Conservation (phyloP, 2,113 vertebrate species). For the Lathamus discolor region DNA sequence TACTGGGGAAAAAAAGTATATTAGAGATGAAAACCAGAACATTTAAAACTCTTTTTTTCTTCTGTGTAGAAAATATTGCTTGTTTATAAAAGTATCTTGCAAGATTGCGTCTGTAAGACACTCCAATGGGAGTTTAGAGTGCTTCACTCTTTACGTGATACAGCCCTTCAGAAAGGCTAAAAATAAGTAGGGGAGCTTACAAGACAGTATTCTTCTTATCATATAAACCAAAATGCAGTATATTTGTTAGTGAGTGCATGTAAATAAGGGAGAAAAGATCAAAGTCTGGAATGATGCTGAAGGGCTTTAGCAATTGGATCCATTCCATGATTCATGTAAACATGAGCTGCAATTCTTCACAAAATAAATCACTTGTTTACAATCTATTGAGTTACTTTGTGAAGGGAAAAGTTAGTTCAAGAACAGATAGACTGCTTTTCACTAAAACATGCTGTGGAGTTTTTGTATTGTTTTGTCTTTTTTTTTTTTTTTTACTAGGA, state of each 20-base stretch:
- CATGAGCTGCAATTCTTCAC: background rate
- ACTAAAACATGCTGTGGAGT: background rate
- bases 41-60: background rate
- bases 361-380: background rate
- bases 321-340: background rate
- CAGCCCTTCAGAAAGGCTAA: background rate
- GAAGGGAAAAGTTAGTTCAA: background rate
- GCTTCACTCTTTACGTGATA: background rate
- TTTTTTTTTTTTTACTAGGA: accelerated
- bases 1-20: background rate
- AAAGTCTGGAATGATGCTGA: background rate
- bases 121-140: background rate
- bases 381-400: background rate
- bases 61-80: background rate
- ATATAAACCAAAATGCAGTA: background rate
- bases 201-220: background rate
- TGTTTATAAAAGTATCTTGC: background rate
- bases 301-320: background rate
- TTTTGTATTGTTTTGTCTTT: background rate
- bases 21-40: background rate
- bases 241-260: background rate
- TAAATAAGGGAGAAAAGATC: background rate
- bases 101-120: background rate
- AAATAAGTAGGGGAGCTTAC: background rate
- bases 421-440: background rate